Evolutionary conservation across 1,140 invertebrate genomes (phyloP).

Genomic region (Drosophila kikkawai): DNA sequence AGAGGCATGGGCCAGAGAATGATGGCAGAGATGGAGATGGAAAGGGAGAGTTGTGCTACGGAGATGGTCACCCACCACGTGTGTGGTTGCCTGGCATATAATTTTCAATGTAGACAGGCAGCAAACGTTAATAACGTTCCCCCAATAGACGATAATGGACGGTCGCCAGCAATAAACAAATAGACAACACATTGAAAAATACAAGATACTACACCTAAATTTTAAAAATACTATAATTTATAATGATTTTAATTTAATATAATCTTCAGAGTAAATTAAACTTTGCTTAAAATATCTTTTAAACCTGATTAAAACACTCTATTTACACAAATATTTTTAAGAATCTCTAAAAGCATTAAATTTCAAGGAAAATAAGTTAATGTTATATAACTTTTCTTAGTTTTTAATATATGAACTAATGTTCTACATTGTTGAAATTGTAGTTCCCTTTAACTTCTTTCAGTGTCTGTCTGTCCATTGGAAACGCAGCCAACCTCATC

Average conservation of each 20-base stretch:
- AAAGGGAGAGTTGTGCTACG: background rate
- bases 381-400: no score
- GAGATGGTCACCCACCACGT: slow-evolving; percentile 17
- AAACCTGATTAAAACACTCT: background rate
- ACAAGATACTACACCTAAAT: background rate
- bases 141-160: slow-evolving; percentile 70
- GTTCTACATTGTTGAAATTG: background rate
- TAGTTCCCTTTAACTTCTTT: background rate
- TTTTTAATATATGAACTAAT: background rate
- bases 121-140: slow-evolving; percentile 81
- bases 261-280: background rate
- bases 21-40: background rate
- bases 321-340: background rate
- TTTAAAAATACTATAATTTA: background rate
- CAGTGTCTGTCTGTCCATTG: background rate
- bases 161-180: slow-evolving; percentile 46
- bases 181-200: slow-evolving; percentile 14
- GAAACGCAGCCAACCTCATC: slow-evolving; percentile 19
- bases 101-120: slow-evolving; percentile 79
- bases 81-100: slow-evolving; percentile 64
- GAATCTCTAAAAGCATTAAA: background rate
- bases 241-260: no score
- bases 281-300: background rate
- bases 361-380: no score
- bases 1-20: background rate